A percentile compares a stretch with the other conserved stretches of the same genome.
Evolutionary conservation across 2,797 vertebrate genomes (phyloP).

Genomic region (Argentina silus): DNA sequence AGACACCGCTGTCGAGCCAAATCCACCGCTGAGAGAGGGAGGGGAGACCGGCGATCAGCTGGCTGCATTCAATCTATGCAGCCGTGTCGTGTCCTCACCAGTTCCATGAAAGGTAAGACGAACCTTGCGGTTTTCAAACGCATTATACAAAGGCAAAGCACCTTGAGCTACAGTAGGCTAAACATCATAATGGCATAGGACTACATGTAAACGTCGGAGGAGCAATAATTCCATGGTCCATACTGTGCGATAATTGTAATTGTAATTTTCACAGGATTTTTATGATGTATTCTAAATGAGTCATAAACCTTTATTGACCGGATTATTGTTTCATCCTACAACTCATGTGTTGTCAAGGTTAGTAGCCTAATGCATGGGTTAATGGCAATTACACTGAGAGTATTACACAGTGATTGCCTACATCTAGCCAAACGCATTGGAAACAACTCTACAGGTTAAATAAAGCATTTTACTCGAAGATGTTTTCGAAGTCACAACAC

Average conservation of each 20-base stretch:
- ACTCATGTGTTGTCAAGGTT: neutral
- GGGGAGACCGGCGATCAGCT: conserved; percentile 7
- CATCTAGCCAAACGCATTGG: too few relatives aligned
- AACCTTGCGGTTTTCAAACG: neutral
- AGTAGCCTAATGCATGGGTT: neutral
- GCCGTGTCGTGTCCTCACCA: conserved; percentile 23
- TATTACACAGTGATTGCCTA: neutral
- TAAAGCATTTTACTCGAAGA: neutral
- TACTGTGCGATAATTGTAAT: too few relatives aligned
- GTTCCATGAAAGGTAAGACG: conserved; percentile 35
- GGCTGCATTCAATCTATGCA: conserved; percentile 15
- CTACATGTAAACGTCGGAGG: too few relatives aligned
- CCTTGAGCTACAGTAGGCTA: neutral
- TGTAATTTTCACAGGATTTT: too few relatives aligned
- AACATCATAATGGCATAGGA: neutral
- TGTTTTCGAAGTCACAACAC: neutral
- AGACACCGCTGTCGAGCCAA: conserved; percentile 12
- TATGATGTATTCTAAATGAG: neutral
- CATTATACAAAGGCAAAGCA: neutral
- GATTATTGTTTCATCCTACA: neutral
- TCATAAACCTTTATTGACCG: conserved; percentile 3
- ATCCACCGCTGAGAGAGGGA: conserved; percentile 7
- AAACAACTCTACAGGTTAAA: neutral
- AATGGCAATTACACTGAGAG: neutral
- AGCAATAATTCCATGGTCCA: too few relatives aligned